Base-by-base conservation (phyloP, 2,113 vertebrate species). In the Rhinoderma darwinii region DNA sequence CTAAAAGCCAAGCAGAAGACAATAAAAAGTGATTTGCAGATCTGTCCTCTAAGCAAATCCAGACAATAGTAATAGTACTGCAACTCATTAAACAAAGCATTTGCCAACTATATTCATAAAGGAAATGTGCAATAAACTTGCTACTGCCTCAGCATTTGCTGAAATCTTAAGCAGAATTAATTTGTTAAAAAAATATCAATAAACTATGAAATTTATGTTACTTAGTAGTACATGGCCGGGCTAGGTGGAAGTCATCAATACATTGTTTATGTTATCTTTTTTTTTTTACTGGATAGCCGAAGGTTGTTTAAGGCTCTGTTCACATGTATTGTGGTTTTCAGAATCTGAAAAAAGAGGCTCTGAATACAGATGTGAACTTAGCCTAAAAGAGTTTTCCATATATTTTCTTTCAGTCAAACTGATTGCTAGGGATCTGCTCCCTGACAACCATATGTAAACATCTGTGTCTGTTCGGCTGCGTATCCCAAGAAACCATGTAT, bases 21-120 rank as follows among this genome's bases (percentile, higher is more conserved):
- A 82, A 68, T 82, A 82, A 68, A 82, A 68, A 35, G 61, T 82
- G 80, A 82, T 82, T 82, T 82, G 80, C 41, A 32, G 59, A 68
- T 82, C 66, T 82, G 61, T 68, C 80, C 41, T 82, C 59, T 70
- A 70, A 81, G 43, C 80, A 68, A 47, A 70, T 43, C 41, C 61
- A 82, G 41, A 68, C 61, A 66, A 44, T 70, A 63, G 61, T 32
- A 68, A 44, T 47, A 17, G 14, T 8, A 82, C 43, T 82, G 80
- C 25, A 10, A 43, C n/a, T 18, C 56, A 82, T 82, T 82, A 82
- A 66, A 82, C 79, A 43, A 47, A 20, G 39, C 59, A 82, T 66
- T 66, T 43, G 25, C 66, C 59, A 66, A 82, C 25, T 66, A 66
- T 44, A 66, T 66, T 66, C 59, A 66, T 32, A 82, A 82, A 63